Evolutionary conservation across 92 coral and sea anemone species (phyloP).

Genomic region (Bergia puertoricense): DNA sequence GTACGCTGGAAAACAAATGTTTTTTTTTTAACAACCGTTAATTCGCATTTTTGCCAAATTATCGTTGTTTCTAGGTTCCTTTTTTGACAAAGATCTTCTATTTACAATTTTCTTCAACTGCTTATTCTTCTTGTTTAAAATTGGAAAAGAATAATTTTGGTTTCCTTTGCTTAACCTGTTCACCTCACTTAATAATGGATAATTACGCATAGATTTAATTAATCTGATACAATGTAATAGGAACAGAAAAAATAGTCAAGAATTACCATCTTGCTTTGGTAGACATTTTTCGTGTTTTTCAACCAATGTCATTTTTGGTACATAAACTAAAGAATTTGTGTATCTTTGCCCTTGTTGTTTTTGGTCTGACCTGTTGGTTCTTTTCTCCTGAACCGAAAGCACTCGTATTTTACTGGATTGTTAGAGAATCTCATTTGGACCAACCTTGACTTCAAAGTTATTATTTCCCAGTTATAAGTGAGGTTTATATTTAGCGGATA

Average conservation of each 20-base stretch:
- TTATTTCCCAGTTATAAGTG: no score
- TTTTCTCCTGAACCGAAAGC: not conserved
- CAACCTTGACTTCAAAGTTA: not conserved
- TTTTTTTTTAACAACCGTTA: no score
- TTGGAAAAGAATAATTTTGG: no score
- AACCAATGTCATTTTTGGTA: not conserved
- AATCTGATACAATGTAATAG: not conserved
- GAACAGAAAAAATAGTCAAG: not conserved
- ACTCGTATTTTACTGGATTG: no score
- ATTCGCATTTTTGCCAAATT: no score
- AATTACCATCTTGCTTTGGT: not conserved
- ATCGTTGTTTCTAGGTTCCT: no score
- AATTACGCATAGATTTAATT: not conserved
- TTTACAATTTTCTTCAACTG: no score
- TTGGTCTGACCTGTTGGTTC: no score
- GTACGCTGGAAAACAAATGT: not conserved
- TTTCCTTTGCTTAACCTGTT: not conserved
- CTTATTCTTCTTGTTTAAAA: no score
- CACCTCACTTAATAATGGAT: not conserved
- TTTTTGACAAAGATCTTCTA: no score
- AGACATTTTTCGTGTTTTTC: not conserved
- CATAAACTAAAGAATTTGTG: not conserved
- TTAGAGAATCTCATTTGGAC: no score
- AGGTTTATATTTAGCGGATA: not conserved
- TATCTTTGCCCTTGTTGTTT: not conserved